phyloP scores from a whole-genome alignment of 2,888 invertebrate genomes.

The Agrotis segetum region DNA sequence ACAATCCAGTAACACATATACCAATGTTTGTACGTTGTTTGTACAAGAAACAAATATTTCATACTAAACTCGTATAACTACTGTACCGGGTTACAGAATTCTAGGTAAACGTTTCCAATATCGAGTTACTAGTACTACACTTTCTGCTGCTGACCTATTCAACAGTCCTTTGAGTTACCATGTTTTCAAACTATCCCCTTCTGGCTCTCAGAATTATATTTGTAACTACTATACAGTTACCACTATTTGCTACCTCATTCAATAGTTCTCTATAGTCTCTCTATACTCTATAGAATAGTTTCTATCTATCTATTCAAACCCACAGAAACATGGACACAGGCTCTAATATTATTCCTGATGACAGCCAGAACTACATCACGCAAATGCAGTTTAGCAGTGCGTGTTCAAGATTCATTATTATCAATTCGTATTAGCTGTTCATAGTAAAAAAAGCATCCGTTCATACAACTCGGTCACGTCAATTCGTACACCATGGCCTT shows the following conservation, averaged over 20 bases:
- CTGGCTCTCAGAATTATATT: conserved; percentile 4
- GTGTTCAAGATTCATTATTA: conserved; percentile 36
- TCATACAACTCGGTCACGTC: conserved; percentile 70
- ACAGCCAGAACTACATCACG: conserved; percentile 18
- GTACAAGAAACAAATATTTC: background rate
- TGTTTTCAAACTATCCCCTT: background rate
- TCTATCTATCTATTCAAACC: background rate
- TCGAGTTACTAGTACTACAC: conserved; percentile 2
- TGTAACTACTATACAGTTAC: conserved; percentile 6
- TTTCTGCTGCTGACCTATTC: conserved; percentile 27
- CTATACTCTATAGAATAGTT: too few relatives aligned
- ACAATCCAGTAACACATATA: background rate
- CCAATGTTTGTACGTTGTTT: background rate
- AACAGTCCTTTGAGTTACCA: conserved; percentile 14
- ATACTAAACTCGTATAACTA: background rate
- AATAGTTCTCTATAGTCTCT: too few relatives aligned
- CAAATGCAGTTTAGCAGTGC: conserved; percentile 24
- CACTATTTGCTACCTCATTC: conserved; percentile 20
- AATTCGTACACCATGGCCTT: conserved; percentile 79
- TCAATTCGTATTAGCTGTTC: conserved; percentile 33
- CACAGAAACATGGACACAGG: background rate
- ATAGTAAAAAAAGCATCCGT: conserved; percentile 52
- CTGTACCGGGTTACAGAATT: background rate
- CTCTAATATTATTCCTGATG: background rate
- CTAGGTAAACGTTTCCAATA: conserved; percentile 7